phyloP scores from a whole-genome alignment of 2,797 vertebrate genomes.

The Sebastes alutus region DNA sequence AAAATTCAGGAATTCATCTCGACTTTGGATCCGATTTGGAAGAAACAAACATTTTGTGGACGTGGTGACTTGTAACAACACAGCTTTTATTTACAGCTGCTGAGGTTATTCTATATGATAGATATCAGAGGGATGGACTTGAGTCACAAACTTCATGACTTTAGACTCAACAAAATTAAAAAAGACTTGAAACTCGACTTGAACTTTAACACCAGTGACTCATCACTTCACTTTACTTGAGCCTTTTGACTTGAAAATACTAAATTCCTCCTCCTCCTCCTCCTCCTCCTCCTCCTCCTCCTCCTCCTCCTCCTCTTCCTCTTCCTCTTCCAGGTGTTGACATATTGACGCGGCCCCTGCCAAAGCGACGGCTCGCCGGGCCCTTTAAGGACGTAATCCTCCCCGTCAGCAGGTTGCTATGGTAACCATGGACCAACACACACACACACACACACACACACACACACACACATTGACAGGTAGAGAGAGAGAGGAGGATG shows the following conservation, averaged over 20 bases:
- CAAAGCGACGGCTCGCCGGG: not conserved
- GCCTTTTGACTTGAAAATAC: no score
- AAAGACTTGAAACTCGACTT: no score
- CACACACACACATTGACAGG: not conserved
- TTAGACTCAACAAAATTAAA: no score
- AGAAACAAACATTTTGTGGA: not conserved
- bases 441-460: conserved; percentile 6
- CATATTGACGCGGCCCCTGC: not conserved
- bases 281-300: no score
- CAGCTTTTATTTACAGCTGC: not conserved
- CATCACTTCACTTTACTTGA: not conserved
- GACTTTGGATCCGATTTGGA: not conserved
- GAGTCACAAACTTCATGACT: no score
- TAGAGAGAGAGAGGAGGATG: not conserved
- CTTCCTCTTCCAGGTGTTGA: not conserved
- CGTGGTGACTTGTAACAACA: not conserved
- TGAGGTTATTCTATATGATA: not conserved
- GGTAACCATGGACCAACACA: conserved; percentile 32
- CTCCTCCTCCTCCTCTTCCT: not conserved
- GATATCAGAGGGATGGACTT: no score
- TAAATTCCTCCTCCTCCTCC: not conserved
- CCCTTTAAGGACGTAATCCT: conserved; percentile 17
- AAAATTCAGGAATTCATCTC: not conserved
- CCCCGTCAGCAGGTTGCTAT: conserved; percentile 34
- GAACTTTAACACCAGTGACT: no score